Evolutionary conservation across 2,888 invertebrate genomes (phyloP).

Genomic region (Dorcus hopei): DNA sequence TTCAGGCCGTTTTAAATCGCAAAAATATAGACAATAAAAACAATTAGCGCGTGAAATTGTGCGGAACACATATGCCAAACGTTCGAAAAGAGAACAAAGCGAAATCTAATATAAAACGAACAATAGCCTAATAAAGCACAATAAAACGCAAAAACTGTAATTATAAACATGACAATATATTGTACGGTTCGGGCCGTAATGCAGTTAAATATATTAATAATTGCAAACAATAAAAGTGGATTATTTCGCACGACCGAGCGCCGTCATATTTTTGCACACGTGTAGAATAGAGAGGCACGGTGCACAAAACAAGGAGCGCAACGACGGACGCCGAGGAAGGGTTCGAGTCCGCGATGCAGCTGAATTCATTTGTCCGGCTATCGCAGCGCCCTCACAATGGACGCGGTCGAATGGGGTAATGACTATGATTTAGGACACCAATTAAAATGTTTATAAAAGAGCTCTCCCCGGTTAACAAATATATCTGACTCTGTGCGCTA

Average conservation of each 20-base stretch:
- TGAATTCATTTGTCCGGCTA: constrained; percentile 34
- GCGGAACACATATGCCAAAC: constrained; percentile 43
- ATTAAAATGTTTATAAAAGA: constrained; percentile 48
- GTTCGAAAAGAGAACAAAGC: constrained; percentile 37
- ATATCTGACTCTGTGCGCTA: constrained; percentile 13
- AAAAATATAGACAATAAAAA: constrained; percentile 32
- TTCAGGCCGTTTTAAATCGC: constrained; percentile 20
- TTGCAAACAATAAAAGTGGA: constrained; percentile 49
- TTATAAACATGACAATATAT: constrained; percentile 45
- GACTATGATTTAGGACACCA: constrained; percentile 47
- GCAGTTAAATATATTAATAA: constrained; percentile 49
- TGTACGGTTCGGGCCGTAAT: constrained; percentile 40
- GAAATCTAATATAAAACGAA: constrained; percentile 46
- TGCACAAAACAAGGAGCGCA: constrained; percentile 2
- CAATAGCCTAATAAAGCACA: constrained; percentile 46
- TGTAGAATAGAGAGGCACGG: constrained; percentile 18
- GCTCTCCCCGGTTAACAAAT: constrained; percentile 26
- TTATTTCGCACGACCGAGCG: constrained; percentile 44
- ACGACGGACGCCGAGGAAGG: constrained; percentile 19
- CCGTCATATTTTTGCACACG: constrained; percentile 35
- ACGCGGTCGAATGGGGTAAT: constrained; percentile 37
- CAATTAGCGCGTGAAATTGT: constrained; percentile 42
- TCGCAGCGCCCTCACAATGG: constrained; percentile 31
- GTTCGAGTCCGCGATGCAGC: constrained; percentile 19
- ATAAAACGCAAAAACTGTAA: constrained; percentile 45